Conservation (phyloP, 2,888 invertebrate genomes). For the Erannis defoliaria region DNA sequence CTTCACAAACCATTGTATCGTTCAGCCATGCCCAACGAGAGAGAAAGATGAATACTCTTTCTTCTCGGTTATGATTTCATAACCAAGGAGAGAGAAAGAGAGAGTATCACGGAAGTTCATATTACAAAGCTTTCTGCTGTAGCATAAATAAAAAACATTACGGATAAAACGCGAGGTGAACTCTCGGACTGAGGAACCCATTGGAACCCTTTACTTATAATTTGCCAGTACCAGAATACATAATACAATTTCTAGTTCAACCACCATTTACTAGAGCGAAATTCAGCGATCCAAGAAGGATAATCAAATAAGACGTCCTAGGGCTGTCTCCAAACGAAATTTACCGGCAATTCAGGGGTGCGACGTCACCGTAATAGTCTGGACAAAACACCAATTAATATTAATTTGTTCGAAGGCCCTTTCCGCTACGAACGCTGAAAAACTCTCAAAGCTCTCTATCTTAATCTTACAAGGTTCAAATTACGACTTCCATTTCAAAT, state of each 20-base stretch:
- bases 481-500: not conserved
- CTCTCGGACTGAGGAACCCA: too few species aligned
- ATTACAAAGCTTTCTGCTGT: too few species aligned
- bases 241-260: not conserved
- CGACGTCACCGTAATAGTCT: slow-evolving; percentile 38
- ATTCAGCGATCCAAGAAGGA: slow-evolving; percentile 18
- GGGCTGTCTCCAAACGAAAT: slow-evolving; percentile 8
- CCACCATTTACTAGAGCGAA: not conserved
- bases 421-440: slow-evolving; percentile 28
- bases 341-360: slow-evolving; percentile 19
- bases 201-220: not conserved
- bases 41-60: too few species aligned
- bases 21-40: not conserved
- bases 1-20: slow-evolving; percentile 9
- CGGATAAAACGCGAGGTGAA: too few species aligned
- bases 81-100: too few species aligned
- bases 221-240: not conserved
- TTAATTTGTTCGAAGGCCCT: slow-evolving; percentile 47
- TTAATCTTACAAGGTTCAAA: slow-evolving; percentile 10
- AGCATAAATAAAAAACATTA: too few species aligned
- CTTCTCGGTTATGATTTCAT: too few species aligned
- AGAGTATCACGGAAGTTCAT: too few species aligned
- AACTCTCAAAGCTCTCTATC: slow-evolving; percentile 17
- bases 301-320: slow-evolving; percentile 31
- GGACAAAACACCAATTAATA: slow-evolving; percentile 51